Evolutionary conservation across 2,888 invertebrate genomes (phyloP).

Genomic region (Troides helena): DNA sequence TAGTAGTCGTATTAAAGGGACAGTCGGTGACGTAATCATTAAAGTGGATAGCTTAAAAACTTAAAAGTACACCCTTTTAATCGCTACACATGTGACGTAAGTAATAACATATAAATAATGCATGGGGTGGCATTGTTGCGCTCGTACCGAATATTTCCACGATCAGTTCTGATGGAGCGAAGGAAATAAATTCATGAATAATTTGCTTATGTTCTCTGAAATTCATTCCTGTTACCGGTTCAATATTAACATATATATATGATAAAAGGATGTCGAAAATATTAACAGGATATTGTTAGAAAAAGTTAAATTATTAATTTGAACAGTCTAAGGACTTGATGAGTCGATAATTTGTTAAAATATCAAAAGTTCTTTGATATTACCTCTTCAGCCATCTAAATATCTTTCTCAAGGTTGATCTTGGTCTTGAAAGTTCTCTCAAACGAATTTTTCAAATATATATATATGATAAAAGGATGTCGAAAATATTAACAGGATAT

Average conservation of each 20-base stretch:
- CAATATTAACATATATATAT: neutral
- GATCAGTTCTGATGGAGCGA: neutral
- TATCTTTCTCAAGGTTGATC: no score
- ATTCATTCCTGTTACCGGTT: neutral
- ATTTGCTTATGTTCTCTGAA: neutral
- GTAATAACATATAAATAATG: slow-evolving; percentile 19
- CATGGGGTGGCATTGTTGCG: slow-evolving; percentile 18
- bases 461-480: neutral
- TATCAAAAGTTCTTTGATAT: no score
- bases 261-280: neutral
- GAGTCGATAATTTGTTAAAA: no score
- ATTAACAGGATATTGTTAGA: neutral
- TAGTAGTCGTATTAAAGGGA: no score
- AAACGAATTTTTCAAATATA: no score
- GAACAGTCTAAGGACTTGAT: no score
- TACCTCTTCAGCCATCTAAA: no score
- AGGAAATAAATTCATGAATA: slow-evolving; percentile 23
- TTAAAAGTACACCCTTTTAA: neutral
- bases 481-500: neutral
- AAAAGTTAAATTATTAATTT: no score
- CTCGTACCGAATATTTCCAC: slow-evolving; percentile 11
- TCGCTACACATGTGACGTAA: slow-evolving; percentile 6
- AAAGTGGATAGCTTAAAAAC: no score
- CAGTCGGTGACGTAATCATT: no score
- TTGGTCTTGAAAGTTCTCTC: no score